Base-by-base conservation (phyloP, 2,888 invertebrate species). In the Phymatocera aterrima region DNA sequence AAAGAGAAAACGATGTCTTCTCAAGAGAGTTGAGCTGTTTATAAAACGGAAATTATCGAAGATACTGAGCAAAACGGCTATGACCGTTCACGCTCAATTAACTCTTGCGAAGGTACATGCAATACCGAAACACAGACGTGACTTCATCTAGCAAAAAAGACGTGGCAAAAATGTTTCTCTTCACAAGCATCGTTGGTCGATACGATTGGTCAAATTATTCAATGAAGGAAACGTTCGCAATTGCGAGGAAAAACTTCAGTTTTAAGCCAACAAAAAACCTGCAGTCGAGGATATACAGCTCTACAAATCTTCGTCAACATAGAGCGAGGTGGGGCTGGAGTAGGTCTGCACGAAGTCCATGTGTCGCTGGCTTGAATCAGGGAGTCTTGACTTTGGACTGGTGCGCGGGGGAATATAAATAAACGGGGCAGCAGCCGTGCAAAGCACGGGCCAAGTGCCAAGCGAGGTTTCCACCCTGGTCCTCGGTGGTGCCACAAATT, bases 371-470 rank as follows among this genome's bases (percentile, higher is more conserved):
- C 37, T 43, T 64, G 64, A 64, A 64, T 64, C 64, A 34, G 37
- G 21, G 37, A 64, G 64, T 64, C 64, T 64, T 64, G 64, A 64
- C 64, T 64, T 37, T 64, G 64, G 34, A 64, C 64, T 64, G 37
- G 64, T 18, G 64, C 37, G 37, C 64, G 37, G 37, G 64, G 64
- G 34, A 64, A 64, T 64, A 64, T 64, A 64, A 64, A 64, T 64
- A 64, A 64, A 64, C 37, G 37, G 37, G 18, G 64, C 37, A 37
- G 34, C 64, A 34, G 64, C 64, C 64, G 37, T 64, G 37, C 64
- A 64, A 64, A 37, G 64, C 37, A 64, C 64, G 64, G 64, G 64
- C 64, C 64, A 64, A 64, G 64, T 64, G 64, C 64, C 64, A 64
- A 37, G 37, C n/a, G 34, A 64, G 64, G 64, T 64, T 64, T 64